Evolutionary conservation across 2,113 vertebrate species (phyloP), one percentile per base, ranked within the genome.

Genomic region (Vicugna pacos): DNA sequence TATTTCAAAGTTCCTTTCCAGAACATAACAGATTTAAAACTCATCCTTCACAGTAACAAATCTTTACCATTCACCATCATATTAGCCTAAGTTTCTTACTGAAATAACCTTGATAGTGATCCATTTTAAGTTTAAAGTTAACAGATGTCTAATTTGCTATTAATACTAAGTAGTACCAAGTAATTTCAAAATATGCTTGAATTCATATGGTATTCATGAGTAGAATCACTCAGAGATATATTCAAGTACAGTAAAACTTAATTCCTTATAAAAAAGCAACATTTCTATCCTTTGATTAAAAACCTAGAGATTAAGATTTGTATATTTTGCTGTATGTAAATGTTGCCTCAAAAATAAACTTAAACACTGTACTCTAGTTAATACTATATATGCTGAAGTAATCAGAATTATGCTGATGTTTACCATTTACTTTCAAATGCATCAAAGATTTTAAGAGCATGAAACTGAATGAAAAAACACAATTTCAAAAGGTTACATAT

Each of bases 171-270:
- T 83, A 89, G 35, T 79, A 91, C 11, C 9, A 92, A 92, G 15
- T 85, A 91, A 91, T 60, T 89, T 70, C 50, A 95, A 97, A 96
- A 84, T 77, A 77, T 8, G 77, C 22, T 82, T 93, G 65, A 96
- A 95, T 92, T 48, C 85, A 8, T 62, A 82, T 20, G 15, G 32
- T 64, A 90, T 58, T 67, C 10, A 52, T 79, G 11, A 77, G 6
- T 52, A 92, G 26, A 89, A 65, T 77, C 67, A 92, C 30, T 17
- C 46, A 89, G 17, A 81, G 54, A 82, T 28, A 95, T 6, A 82
- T 38, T 84, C 10, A 73, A 96, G 13, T 35, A 75, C 11, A 96
- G 20, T 93, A 88, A 83, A 85, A 88, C 35, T 38, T 76, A 95
- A 24, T 81, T 95, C 28, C 38, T 76, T 94, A 83, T 54, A 46